A percentile compares a stretch with the other conserved stretches of the same genome.
Conservation (phyloP, 1,140 invertebrate genomes). For the Nautilus pompilius region DNA sequence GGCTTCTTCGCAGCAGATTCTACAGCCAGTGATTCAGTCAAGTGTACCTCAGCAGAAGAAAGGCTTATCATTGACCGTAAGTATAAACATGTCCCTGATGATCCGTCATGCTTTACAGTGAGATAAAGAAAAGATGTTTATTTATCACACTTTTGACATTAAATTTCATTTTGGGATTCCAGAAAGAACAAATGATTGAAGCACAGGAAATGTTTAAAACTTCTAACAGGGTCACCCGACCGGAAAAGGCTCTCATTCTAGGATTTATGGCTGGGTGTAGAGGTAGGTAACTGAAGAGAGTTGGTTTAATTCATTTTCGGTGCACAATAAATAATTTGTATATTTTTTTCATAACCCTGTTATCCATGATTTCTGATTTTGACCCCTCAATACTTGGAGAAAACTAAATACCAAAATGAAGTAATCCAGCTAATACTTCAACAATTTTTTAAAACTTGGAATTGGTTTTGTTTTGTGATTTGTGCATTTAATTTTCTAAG, state of each 20-base stretch:
- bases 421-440: too few species aligned
- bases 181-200: conserved; percentile 91
- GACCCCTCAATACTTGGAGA: too few species aligned
- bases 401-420: too few species aligned
- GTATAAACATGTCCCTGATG: conserved; percentile 15
- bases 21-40: conserved; percentile 10
- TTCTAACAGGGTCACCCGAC: conserved; percentile 90
- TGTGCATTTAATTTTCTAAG: too few species aligned
- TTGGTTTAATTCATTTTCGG: too few species aligned
- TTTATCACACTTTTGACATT: background rate
- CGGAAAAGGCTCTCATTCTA: conserved; percentile 94
- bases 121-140: conserved; percentile 5
- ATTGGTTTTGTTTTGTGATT: too few species aligned
- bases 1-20: conserved; percentile 11
- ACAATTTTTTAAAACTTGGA: too few species aligned
- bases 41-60: conserved; percentile 45
- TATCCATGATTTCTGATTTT: too few species aligned
- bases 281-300: conserved; percentile 68
- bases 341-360: too few species aligned
- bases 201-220: conserved; percentile 96
- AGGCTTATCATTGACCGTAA: conserved; percentile 78
- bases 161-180: conserved; percentile 15
- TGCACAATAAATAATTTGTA: too few species aligned
- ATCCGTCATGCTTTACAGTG: background rate
- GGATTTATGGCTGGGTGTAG: conserved; percentile 96